Evolutionary conservation across 2,888 invertebrate species (phyloP), one percentile per base, ranked within the genome.

Genomic region (Diploptera punctata): DNA sequence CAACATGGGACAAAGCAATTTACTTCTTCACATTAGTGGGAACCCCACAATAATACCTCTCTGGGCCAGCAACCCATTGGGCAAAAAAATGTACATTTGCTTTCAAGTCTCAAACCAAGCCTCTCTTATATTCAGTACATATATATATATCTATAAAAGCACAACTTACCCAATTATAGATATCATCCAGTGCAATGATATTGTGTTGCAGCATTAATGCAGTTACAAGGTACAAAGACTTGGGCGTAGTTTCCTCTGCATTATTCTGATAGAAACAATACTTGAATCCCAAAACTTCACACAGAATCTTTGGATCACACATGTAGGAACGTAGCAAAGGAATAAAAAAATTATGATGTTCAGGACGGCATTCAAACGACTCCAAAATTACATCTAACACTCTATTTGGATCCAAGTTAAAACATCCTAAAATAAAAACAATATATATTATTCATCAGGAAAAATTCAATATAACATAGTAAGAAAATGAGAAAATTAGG

Each of bases 341-440:
- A 80, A 98, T 92, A 83, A 97, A 98, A 78, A 97, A 86, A 68
- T 88, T 87, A 81, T 83, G 78, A 81, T 92, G 87, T 77, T 93
- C 88, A 0, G 93, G 91, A 70, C 93, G 89, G 77, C 92, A 91
- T 82, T 99, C 99, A 86, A 99, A 98, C 31, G 96, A 94, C 83
- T 99, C 99, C 78, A 99, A 85, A 77, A 99, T 93, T 75, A 99
- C 91, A 81, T 99, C 99, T 76, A 99, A 85, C 16, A 98, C 98
- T 80, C 99, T 88, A 83, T 99, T 99, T 3, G 99, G 99, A 84
- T 99, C 99, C 81, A 99, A 88, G 85, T 99, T 99, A 82, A 99
- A 99, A 83, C 98, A 98, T 80, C 99, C 98, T 95, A 82, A 60
- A 86, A 86, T 71, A 70, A 75, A 52, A 65, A 54, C 21, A 54